A percentile compares a stretch with the other conserved stretches of the same genome.
Conservation (phyloP, 1,140 invertebrate species). For the Helicoverpa armigera region DNA sequence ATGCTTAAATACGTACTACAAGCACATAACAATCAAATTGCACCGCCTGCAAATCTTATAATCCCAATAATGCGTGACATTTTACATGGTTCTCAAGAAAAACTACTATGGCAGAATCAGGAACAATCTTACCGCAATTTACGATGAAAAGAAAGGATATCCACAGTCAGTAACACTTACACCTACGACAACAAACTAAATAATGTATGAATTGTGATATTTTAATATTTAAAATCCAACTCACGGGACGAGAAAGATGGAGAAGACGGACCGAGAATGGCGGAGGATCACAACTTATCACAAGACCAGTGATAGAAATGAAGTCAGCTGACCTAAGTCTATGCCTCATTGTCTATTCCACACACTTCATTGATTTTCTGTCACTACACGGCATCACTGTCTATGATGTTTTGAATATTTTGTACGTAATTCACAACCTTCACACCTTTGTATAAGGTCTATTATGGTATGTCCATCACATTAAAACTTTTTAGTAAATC, state of each 20-base stretch:
- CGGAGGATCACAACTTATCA: conserved; percentile 85
- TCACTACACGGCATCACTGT: background rate
- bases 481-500: background rate
- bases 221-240: conserved; percentile 74
- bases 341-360: conserved; percentile 72
- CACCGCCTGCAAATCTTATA: conserved; percentile 16
- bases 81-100: conserved; percentile 50
- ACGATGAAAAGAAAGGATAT: conserved; percentile 55
- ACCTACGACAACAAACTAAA: conserved; percentile 61
- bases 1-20: background rate
- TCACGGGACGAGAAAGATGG: conserved; percentile 83
- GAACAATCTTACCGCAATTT: conserved; percentile 67
- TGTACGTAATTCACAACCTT: background rate
- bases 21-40: conserved; percentile 3
- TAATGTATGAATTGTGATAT: conserved; percentile 57
- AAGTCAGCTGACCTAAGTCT: conserved; percentile 85
- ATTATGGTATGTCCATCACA: background rate
- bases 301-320: conserved; percentile 86
- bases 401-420: background rate
- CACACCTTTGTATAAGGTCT: background rate
- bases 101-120: conserved; percentile 63
- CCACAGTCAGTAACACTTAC: conserved; percentile 67
- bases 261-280: conserved; percentile 86
- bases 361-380: conserved; percentile 75
- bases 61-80: conserved; percentile 57